Base-by-base conservation (phyloP, 92 coral and sea anemone genomes). In the Phymanthus crucifer region DNA sequence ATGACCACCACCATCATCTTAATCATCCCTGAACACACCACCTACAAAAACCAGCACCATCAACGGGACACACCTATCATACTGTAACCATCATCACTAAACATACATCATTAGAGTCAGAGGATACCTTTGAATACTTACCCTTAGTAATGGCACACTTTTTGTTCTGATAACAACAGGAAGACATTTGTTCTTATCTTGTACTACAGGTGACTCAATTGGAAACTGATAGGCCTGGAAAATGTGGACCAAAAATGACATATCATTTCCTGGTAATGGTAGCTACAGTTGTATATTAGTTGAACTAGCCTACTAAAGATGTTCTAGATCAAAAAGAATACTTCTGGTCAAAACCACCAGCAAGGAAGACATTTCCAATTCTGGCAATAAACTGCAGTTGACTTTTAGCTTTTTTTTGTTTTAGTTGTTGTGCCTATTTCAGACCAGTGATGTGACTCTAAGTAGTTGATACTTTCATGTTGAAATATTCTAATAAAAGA, bases 81-180 rank as follows among this genome's bases (percentile, higher is more conserved):
- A 3, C 12, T 26, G 0, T 26, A 38, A 3, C 6, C 40, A 19
- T 18, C 66, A 52, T 12, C 54, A 46, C 19, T 40, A 0, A 18
- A 40, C 29, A 17, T 3, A 46, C 61, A 54, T 38, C 52, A 52
- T 19, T 35, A 64, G 24, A 66, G 37, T 4, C 64, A 21, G 5
- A 70, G n/a, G n/a, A 9, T 21, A 21, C 0, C 27, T 54, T 54
- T 21, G 64, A 54, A 66, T 21, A 43, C 77, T 37, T 43, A 95
- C 99, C 94, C 92, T 95, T 46, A 95, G 61, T 11, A 95, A 79
- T 17, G 97, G 95, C 38, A 84, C 77, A 68, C 87, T 85, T 48
- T 85, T 90, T 73, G 89, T 83, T 74, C 87, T 95, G 32, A 95
- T 87, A 14, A 80, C 92, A 0, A 79, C 93, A 45, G 91, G 90